Conservation (phyloP, 2,113 vertebrate species). For the Aspidoscelis tigris region DNA sequence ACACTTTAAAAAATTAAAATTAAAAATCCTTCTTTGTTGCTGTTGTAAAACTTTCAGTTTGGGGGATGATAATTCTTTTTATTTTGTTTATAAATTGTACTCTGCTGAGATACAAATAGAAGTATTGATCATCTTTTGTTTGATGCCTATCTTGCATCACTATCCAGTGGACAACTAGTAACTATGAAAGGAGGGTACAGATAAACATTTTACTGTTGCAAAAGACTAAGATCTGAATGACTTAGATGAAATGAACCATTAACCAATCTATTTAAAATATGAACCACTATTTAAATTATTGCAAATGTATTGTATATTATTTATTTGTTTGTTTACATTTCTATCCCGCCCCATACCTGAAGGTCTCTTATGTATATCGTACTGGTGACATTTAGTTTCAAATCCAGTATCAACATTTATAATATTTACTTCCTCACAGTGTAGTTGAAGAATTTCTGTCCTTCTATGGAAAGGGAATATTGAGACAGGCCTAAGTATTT, state of each 20-base stretch:
- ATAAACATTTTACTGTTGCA: not conserved
- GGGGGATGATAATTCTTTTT: not conserved
- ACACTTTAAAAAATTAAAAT: no score
- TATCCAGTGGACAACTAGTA: not conserved
- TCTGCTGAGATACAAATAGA: not conserved
- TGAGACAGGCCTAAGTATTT: no score
- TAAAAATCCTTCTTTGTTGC: no score
- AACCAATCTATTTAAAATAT: not conserved
- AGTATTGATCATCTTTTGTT: no score
- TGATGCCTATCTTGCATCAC: no score
- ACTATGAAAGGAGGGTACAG: not conserved
- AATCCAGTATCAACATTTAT: not conserved
- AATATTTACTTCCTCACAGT: not conserved
- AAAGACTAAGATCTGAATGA: not conserved
- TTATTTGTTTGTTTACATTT: no score
- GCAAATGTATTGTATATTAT: not conserved
- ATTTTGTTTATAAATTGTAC: not conserved
- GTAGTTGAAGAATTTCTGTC: not conserved
- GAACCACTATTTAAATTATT: not conserved
- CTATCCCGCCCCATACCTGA: no score
- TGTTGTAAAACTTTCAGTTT: no score
- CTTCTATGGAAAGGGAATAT: not conserved
- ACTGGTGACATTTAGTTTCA: not conserved
- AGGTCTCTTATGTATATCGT: not conserved
- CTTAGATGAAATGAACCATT: not conserved